phyloP scores from a whole-genome alignment of 1,140 invertebrate species.

The Catajapyx aquilonaris region DNA sequence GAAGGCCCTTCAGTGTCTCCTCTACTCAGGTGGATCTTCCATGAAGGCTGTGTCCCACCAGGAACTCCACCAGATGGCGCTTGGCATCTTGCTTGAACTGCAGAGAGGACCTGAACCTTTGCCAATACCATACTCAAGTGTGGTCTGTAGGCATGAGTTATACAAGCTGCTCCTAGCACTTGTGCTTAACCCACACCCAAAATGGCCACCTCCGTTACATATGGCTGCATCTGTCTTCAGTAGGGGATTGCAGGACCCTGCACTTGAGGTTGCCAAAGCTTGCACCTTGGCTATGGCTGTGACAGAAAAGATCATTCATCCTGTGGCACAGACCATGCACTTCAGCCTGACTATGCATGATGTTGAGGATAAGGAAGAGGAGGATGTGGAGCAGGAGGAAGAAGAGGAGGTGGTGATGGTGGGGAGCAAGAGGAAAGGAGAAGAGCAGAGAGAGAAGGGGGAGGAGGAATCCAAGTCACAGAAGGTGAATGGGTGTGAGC shows the following conservation, averaged over 20 bases:
- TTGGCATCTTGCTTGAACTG: background rate
- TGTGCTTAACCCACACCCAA: background rate
- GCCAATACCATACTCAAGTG: background rate
- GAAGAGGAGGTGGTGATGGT: too few species aligned
- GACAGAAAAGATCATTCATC: background rate
- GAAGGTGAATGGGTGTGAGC: too few species aligned
- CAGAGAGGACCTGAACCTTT: background rate
- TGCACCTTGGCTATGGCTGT: background rate
- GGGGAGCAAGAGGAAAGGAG: too few species aligned
- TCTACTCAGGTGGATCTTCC: background rate
- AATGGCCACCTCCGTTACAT: background rate
- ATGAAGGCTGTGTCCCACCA: background rate
- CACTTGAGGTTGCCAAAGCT: background rate
- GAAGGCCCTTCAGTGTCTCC: background rate
- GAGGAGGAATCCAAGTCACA: too few species aligned
- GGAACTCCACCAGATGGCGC: background rate
- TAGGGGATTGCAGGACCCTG: background rate
- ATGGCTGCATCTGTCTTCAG: background rate
- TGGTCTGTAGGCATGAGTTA: background rate
- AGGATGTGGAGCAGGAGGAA: too few species aligned
- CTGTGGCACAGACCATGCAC: background rate
- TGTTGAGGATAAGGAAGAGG: too few species aligned
- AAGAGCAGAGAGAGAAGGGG: too few species aligned
- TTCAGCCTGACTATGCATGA: background rate
- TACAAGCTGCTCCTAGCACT: background rate